Conservation (phyloP, 2,888 invertebrate species). For the Adelognathus sp. region DNA sequence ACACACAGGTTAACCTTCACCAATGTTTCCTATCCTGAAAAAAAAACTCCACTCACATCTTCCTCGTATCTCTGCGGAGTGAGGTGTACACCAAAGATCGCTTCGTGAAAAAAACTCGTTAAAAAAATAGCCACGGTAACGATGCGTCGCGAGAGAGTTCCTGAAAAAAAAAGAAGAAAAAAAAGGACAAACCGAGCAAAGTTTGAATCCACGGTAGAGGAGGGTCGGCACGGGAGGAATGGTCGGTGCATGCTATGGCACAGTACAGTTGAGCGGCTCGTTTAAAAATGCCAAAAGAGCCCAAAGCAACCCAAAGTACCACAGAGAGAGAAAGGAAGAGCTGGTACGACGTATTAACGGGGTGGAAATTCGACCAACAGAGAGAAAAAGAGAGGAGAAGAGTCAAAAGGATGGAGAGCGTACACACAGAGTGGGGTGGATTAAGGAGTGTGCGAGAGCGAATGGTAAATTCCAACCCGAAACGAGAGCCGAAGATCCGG, state of each 20-base stretch:
- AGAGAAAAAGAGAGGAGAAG: slow-evolving; percentile 1
- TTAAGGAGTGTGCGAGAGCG: slow-evolving; percentile 54
- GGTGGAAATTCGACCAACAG: neutral
- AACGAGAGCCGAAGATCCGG: slow-evolving; percentile 54
- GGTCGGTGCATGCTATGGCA: neutral
- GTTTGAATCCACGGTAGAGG: slow-evolving; percentile 42
- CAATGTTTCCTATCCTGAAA: neutral
- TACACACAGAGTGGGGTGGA: slow-evolving; percentile 8
- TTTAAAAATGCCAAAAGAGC: slow-evolving; percentile 61
- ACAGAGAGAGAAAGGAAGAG: too few species aligned
- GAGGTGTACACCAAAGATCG: neutral
- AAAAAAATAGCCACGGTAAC: slow-evolving; percentile 58
- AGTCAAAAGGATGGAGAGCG: slow-evolving; percentile 12
- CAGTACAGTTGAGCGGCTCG: too few species aligned
- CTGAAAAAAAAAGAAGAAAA: slow-evolving; percentile 11
- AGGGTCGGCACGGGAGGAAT: slow-evolving; percentile 1
- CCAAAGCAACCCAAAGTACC: too few species aligned
- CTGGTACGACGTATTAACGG: slow-evolving; percentile 42
- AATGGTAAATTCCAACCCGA: slow-evolving; percentile 49
- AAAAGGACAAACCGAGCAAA: slow-evolving; percentile 12
- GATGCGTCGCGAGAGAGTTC: slow-evolving; percentile 46
- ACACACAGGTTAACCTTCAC: neutral
- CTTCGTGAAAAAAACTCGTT: slow-evolving; percentile 50
- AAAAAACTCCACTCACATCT: slow-evolving; percentile 17
- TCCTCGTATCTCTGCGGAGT: slow-evolving; percentile 31